Conservation (phyloP, 2,888 invertebrate species). For the Serrognathus titanus region DNA sequence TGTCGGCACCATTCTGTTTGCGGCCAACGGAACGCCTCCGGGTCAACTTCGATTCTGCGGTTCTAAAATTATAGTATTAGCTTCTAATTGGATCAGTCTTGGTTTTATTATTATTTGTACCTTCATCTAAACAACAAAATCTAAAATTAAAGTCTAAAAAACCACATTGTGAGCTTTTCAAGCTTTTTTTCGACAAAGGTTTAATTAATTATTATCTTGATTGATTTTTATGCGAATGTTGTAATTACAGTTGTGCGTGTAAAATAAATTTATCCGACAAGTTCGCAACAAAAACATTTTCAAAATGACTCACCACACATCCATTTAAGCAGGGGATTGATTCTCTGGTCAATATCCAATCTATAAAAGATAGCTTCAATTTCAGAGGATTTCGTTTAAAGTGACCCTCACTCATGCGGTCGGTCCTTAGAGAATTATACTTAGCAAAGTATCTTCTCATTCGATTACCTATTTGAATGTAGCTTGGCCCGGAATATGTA, state of each 20-base stretch:
- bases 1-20: slow-evolving; percentile 4
- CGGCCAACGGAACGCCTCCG: neutral
- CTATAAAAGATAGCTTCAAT: slow-evolving; percentile 42
- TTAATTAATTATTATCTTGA: too few species aligned
- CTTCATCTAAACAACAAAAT: too few species aligned
- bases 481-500: too few species aligned
- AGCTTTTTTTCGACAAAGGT: too few species aligned
- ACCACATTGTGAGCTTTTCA: too few species aligned
- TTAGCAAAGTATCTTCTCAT: neutral
- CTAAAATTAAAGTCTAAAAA: too few species aligned
- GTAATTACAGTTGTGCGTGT: neutral
- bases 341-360: slow-evolving; percentile 43
- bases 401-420: slow-evolving; percentile 31
- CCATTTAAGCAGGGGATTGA: slow-evolving; percentile 37
- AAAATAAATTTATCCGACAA: slow-evolving; percentile 1
- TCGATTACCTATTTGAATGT: slow-evolving; percentile 10
- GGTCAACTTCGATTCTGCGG: slow-evolving; percentile 1
- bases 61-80: neutral
- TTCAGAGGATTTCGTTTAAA: slow-evolving; percentile 41
- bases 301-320: slow-evolving; percentile 21
- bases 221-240: too few species aligned
- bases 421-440: neutral
- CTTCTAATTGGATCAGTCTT: too few species aligned
- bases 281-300: slow-evolving; percentile 9
- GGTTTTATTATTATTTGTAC: too few species aligned